Evolutionary conservation across 2,888 invertebrate genomes (phyloP).

Genomic region (Lomographa bimaculata): DNA sequence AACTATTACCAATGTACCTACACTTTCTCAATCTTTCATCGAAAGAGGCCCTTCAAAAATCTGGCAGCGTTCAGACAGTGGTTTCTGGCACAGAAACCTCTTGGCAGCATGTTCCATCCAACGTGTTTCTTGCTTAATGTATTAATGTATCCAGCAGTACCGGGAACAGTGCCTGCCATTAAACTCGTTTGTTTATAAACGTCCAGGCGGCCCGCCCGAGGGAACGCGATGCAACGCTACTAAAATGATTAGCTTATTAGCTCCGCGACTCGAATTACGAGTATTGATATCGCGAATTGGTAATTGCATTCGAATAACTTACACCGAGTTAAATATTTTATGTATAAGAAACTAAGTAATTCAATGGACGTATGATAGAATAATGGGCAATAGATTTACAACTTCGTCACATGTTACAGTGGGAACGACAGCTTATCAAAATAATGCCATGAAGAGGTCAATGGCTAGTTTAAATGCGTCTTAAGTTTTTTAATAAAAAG

Average conservation of each 20-base stretch:
- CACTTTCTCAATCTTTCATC: too few species aligned
- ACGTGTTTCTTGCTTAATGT: slow-evolving; percentile 21
- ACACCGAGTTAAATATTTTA: too few species aligned
- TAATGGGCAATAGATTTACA: too few species aligned
- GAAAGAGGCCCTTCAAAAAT: too few species aligned
- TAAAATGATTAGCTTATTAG: slow-evolving; percentile 28
- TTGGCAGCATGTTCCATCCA: slow-evolving; percentile 14
- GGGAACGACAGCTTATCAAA: too few species aligned
- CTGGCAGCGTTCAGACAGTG: slow-evolving; percentile 9
- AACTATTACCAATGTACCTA: too few species aligned
- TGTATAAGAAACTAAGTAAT: too few species aligned
- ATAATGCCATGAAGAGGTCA: too few species aligned
- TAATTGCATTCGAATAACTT: slow-evolving; percentile 1
- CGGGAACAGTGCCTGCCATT: slow-evolving; percentile 40
- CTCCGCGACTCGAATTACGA: slow-evolving; percentile 6
- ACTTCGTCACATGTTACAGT: too few species aligned
- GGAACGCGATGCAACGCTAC: slow-evolving; percentile 14
- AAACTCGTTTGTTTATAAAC: slow-evolving; percentile 46
- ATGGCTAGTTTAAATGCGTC: too few species aligned
- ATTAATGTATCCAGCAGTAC: slow-evolving; percentile 33
- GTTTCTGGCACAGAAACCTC: slow-evolving; percentile 19
- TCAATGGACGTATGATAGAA: too few species aligned
- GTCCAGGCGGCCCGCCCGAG: slow-evolving; percentile 32
- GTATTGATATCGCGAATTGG: slow-evolving; percentile 2
- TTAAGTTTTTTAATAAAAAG: too few species aligned